phyloP scores from a whole-genome alignment of 2,888 invertebrate genomes.

The Protodeltote pygarga region DNA sequence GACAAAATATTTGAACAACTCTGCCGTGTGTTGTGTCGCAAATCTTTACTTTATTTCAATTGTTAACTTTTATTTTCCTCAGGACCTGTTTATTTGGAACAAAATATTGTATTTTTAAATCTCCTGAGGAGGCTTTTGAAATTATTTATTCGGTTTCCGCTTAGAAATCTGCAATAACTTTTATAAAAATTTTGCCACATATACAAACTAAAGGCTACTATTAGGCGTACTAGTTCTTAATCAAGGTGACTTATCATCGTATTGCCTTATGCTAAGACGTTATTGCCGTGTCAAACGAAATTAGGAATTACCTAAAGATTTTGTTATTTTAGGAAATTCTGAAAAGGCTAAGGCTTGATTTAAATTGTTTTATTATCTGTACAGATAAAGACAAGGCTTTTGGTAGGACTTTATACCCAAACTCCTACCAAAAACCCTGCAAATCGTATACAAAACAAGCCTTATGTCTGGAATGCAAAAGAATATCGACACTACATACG shows the following conservation, averaged over 20 bases:
- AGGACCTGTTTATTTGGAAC: slow-evolving; percentile 34
- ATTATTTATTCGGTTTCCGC: slow-evolving; percentile 8
- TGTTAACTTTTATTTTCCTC: slow-evolving; percentile 45
- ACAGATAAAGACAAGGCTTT: not conserved
- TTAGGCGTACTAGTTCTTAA: too few relatives aligned
- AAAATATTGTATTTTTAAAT: slow-evolving; percentile 22
- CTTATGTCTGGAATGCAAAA: not conserved
- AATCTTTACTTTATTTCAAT: slow-evolving; percentile 54
- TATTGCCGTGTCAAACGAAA: too few relatives aligned
- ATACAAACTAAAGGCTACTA: too few relatives aligned
- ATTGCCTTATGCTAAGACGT: too few relatives aligned
- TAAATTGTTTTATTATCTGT: too few relatives aligned
- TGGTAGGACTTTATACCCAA: too few relatives aligned
- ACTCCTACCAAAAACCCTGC: slow-evolving; percentile 13
- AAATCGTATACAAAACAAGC: not conserved
- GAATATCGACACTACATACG: not conserved
- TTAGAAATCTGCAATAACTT: slow-evolving; percentile 1
- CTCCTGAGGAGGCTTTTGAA: slow-evolving; percentile 11
- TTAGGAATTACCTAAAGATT: too few relatives aligned
- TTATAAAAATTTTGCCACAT: too few relatives aligned
- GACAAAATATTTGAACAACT: slow-evolving; percentile 57
- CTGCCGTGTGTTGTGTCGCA: slow-evolving; percentile 56
- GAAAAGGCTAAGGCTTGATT: too few relatives aligned
- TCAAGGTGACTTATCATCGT: too few relatives aligned
- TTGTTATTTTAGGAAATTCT: too few relatives aligned